phyloP scores from a whole-genome alignment of 2,797 vertebrate species.

The Phoxinus dragarum region DNA sequence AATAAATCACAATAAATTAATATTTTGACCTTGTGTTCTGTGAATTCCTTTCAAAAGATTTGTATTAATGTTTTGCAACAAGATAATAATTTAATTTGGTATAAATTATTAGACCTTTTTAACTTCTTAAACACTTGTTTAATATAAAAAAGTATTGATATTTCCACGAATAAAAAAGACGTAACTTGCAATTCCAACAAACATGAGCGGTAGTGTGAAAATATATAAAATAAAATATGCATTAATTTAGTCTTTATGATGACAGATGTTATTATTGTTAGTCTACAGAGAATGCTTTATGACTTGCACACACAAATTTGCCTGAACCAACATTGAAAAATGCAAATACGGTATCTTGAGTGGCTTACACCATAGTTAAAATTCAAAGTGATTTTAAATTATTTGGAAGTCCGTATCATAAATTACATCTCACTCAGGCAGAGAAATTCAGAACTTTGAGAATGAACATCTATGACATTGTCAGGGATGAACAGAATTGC shows the following conservation, averaged over 20 bases:
- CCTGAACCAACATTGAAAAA: neutral
- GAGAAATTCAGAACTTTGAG: neutral
- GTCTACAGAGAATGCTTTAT: conserved; percentile 1
- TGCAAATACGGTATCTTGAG: neutral
- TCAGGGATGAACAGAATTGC: neutral
- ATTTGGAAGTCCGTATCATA: neutral
- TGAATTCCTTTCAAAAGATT: neutral
- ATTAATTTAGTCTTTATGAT: neutral
- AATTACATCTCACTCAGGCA: neutral
- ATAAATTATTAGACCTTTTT: too few relatives aligned
- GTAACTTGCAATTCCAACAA: neutral
- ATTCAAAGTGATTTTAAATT: neutral
- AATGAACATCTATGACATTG: neutral
- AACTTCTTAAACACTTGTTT: too few relatives aligned
- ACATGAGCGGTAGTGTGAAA: neutral
- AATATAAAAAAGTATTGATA: too few relatives aligned
- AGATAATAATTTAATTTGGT: neutral
- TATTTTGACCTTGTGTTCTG: neutral
- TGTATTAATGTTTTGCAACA: neutral
- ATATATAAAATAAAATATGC: neutral
- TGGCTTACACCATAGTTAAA: neutral
- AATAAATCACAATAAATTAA: neutral
- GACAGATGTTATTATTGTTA: neutral
- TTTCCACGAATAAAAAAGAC: neutral
- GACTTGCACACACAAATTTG: neutral